Base-by-base conservation (phyloP, 2,888 invertebrate species). In the Myopa tessellatipennis region DNA sequence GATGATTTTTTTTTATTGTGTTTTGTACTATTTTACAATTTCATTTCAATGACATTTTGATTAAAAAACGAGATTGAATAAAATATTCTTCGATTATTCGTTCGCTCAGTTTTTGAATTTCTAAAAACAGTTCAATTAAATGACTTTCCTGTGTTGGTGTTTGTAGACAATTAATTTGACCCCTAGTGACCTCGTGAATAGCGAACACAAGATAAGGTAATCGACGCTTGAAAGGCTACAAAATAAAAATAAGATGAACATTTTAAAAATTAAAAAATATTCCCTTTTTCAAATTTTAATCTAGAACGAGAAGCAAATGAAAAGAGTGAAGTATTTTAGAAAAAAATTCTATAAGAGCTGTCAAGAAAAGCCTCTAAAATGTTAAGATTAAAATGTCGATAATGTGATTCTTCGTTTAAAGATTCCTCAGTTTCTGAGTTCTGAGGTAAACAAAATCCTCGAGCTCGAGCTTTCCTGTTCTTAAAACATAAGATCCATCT, bases 201-300 rank as follows among this genome's bases (percentile, higher is more conserved):
- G 61, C 45, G 38, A 61, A 73, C 4, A 10, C 36, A 50, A 61
- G 65, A 74, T 65, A 74, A 74, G 65, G 5, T 14, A 16, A 50
- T 38, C 34, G 61, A 4, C 45, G 10, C 6, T 18, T 26, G 18
- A 61, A 61, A 26, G 26, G 26, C n/a, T 63, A 77, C 74, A 61
- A 65, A 40, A 50, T 65, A 77, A 61, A 58, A 10, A 58, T 73
- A 61, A 40, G 50, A 77, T 16, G 70, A 72, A 18, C 55, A 71
- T 65, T 71, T 77, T 45, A 71, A 76, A 67, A 52, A 55, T 61
- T 45, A 73, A 45, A 8, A 79, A 69, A 65, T 45, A 45, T 45
- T 45, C 45, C 3, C 45, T 45, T 67, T 58, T 58, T 58, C 5
- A 58, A n/a, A 6, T 58, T n/a, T 58, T n/a, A 52, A 52, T n/a